phyloP scores from a whole-genome alignment of 2,888 invertebrate species.

The Tortrix viridana region DNA sequence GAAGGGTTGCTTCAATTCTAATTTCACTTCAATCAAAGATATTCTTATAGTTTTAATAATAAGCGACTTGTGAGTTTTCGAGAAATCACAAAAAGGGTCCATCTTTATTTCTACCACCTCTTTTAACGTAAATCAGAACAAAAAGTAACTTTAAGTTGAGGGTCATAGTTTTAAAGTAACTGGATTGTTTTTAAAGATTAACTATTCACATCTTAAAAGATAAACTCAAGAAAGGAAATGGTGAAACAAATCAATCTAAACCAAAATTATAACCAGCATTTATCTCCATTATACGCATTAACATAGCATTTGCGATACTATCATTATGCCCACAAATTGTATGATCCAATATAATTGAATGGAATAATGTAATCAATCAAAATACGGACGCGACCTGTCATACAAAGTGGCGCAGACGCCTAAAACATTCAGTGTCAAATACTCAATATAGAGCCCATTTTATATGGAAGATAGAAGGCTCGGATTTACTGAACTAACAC shows the following conservation, averaged over 20 bases:
- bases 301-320: constrained; percentile 16
- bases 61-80: too few relatives aligned
- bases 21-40: constrained; percentile 6
- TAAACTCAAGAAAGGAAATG: constrained; percentile 15
- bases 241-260: constrained; percentile 10
- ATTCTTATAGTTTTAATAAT: background rate
- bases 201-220: too few relatives aligned
- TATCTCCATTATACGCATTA: constrained; percentile 21
- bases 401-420: constrained; percentile 9
- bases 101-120: too few relatives aligned
- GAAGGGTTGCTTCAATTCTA: constrained; percentile 13
- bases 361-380: constrained; percentile 28
- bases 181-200: too few relatives aligned
- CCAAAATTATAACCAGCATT: constrained; percentile 7
- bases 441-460: too few relatives aligned
- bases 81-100: too few relatives aligned
- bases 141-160: background rate
- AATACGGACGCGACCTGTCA: constrained; percentile 12
- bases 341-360: constrained; percentile 11
- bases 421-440: too few relatives aligned
- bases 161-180: too few relatives aligned
- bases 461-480: too few relatives aligned
- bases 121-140: background rate
- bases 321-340: background rate
- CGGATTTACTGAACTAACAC: background rate